Evolutionary conservation across 2,797 vertebrate genomes (phyloP).

Genomic region (Valencia hispanica): DNA sequence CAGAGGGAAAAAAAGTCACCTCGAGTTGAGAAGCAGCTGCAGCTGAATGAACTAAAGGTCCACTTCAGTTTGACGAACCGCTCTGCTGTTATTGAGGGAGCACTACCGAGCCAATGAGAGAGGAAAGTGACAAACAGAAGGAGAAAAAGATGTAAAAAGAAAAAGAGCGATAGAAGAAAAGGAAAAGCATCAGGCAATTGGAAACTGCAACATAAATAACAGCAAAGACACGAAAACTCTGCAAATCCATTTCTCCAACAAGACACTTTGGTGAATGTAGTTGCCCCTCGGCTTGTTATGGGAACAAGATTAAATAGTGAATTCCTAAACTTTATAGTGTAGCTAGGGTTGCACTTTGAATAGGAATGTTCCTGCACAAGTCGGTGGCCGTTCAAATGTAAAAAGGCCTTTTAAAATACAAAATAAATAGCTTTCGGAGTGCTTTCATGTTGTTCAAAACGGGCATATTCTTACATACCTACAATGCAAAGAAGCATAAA

Average conservation of each 20-base stretch:
- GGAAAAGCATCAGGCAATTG: constrained; percentile 13
- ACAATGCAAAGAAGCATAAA: not conserved
- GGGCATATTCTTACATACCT: not conserved
- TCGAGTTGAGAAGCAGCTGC: constrained; percentile 49
- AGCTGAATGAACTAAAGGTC: constrained; percentile 43
- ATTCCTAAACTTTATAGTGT: constrained; percentile 46
- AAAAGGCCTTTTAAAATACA: constrained; percentile 32
- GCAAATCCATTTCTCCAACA: constrained; percentile 22
- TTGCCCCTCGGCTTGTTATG: constrained; percentile 30
- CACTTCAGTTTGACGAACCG: constrained; percentile 43
- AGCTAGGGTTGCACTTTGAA: constrained; percentile 55
- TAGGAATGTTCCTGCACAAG: constrained; percentile 56
- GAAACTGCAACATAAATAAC: constrained; percentile 24
- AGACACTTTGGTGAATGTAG: constrained; percentile 16
- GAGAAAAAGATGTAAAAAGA: not conserved
- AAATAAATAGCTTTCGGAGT: not conserved
- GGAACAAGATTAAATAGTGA: constrained; percentile 38
- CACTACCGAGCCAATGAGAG: constrained; percentile 8
- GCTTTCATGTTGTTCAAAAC: constrained; percentile 9
- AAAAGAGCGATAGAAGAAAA: constrained; percentile 8
- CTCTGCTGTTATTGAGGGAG: constrained; percentile 37
- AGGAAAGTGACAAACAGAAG: constrained; percentile 20
- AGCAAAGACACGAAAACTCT: constrained; percentile 19
- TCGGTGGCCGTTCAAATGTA: constrained; percentile 41
- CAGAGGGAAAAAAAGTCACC: constrained; percentile 27